Percentiles rank a stretch among this genome's conserved stretches.
Evolutionary conservation across 2,113 vertebrate species (phyloP).

Genomic region (Bos indicus): DNA sequence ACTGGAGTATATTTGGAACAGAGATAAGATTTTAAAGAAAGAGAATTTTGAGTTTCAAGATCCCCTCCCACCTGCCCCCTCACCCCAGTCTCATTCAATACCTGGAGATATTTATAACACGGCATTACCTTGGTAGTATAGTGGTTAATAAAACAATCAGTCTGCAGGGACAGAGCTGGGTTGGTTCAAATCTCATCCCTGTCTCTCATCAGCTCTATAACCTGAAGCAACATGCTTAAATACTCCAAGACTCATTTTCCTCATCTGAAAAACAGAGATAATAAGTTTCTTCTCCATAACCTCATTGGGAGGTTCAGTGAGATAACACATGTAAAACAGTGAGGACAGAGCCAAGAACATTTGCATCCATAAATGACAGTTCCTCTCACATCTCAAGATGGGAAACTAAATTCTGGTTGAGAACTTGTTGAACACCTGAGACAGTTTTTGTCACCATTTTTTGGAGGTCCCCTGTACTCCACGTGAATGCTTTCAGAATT

Average conservation of each 20-base stretch:
- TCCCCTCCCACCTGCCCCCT: not conserved
- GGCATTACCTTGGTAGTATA: no score
- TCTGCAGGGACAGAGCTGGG: not conserved
- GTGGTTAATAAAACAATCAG: not conserved
- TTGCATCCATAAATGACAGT: not conserved
- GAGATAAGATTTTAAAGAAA: slow-evolving; percentile 45
- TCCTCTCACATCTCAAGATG: not conserved
- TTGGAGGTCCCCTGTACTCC: not conserved
- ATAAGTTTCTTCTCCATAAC: not conserved
- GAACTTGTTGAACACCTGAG: not conserved
- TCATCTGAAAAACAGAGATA: not conserved
- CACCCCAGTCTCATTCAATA: not conserved
- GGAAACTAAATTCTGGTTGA: not conserved
- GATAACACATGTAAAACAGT: not conserved
- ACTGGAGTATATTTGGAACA: not conserved
- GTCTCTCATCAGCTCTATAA: not conserved
- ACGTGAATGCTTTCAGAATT: not conserved
- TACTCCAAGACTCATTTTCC: not conserved
- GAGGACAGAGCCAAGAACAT: not conserved
- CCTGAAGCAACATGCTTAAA: not conserved
- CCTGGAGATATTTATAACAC: not conserved
- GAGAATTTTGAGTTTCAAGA: slow-evolving; percentile 9
- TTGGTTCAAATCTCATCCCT: not conserved
- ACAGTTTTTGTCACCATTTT: not conserved
- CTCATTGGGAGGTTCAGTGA: not conserved